These are phyloP conservation scores for Turnix velox DNA, from an alignment of 2,113 vertebrate genomes.

Conservation along the genomic window DNA sequence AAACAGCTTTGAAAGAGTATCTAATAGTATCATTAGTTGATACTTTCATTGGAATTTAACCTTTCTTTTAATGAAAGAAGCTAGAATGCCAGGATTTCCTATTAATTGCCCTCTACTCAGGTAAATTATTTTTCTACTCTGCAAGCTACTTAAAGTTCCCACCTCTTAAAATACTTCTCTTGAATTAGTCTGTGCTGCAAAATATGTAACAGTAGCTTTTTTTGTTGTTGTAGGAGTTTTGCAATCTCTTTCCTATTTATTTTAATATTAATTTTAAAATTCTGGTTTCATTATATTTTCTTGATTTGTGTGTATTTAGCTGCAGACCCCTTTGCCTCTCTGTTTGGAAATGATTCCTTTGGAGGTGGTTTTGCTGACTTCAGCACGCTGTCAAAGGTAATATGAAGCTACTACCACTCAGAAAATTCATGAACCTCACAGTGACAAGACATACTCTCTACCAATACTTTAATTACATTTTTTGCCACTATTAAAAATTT, in stretches of 20 bases:
- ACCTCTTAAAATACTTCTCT: neutral
- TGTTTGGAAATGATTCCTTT: conserved; percentile 92
- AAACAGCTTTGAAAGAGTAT: neutral
- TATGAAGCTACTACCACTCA: neutral
- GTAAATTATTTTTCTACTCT: neutral
- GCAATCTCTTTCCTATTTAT: neutral
- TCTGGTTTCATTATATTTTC: neutral
- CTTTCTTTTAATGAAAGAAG: neutral
- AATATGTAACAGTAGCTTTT: neutral
- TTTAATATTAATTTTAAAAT: no score
- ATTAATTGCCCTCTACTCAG: neutral
- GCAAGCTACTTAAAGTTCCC: neutral
- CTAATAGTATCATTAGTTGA: neutral
- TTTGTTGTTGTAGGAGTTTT: neutral
- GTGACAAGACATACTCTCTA: neutral
- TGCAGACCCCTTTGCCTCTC: conserved; percentile 88
- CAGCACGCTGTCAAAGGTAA: conserved; percentile 89
- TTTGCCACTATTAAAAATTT: neutral
- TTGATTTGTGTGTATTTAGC: conserved; percentile 53
- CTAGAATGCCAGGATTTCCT: neutral
- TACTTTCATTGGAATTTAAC: neutral
- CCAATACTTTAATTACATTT: neutral
- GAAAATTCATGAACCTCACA: neutral
- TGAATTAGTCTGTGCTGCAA: neutral
- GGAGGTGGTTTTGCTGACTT: conserved; percentile 94